Percentiles rank a stretch among this genome's conserved stretches.
These are phyloP conservation scores for Macquaria australasica DNA, from an alignment of 2,113 vertebrate genomes.

Conservation along the genomic window DNA sequence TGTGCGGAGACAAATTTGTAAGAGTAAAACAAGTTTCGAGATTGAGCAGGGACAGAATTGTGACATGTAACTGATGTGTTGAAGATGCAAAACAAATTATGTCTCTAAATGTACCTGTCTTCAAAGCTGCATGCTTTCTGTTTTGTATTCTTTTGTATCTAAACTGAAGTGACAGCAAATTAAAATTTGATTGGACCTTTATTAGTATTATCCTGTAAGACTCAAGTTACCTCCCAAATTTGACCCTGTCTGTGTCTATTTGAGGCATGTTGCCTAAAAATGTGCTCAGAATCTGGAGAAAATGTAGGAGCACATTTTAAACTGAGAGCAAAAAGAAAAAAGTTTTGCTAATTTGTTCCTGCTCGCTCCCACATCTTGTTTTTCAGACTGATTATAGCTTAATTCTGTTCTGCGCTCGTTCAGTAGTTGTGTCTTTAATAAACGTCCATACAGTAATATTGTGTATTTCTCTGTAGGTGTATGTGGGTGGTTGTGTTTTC, in stretches of 20 bases:
- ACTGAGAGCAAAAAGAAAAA: background rate
- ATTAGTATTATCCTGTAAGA: background rate
- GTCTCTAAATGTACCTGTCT: background rate
- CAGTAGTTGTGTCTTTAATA: background rate
- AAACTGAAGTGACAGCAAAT: background rate
- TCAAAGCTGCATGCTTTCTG: background rate
- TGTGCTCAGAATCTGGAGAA: background rate
- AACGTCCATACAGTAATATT: background rate
- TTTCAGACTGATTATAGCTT: background rate
- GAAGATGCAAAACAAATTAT: background rate
- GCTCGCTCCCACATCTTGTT: background rate
- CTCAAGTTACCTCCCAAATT: background rate
- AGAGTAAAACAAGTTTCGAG: background rate
- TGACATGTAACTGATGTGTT: background rate
- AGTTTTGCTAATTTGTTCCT: background rate
- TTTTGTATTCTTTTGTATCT: background rate
- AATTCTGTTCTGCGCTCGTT: background rate
- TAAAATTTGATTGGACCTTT: constrained; percentile 12
- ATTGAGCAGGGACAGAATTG: background rate
- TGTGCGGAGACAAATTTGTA: background rate
- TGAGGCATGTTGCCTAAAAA: background rate
- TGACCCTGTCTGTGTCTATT: background rate
- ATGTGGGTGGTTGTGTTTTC: background rate
- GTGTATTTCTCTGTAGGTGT: background rate
- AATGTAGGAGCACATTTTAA: background rate